Percentiles rank a stretch among this genome's conserved stretches.
Conservation (phyloP, 2,113 vertebrate species). For the Baryphthengus martii region DNA sequence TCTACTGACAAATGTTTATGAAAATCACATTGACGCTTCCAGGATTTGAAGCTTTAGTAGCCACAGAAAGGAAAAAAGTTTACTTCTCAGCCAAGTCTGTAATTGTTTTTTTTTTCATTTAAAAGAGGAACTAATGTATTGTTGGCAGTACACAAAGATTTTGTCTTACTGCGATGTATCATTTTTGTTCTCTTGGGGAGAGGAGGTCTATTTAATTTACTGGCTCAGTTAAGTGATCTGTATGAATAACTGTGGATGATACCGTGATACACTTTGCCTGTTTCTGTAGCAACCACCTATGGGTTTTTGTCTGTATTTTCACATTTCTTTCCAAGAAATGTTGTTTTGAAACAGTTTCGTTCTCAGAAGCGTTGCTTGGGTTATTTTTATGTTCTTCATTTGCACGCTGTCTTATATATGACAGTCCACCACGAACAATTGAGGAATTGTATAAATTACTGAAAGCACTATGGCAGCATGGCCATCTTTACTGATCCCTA, state of each 20-base stretch:
- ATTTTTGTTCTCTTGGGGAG: not conserved
- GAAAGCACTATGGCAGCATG: not conserved
- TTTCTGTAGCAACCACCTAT: conserved; percentile 45
- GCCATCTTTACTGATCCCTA: not conserved
- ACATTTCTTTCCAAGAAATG: not conserved
- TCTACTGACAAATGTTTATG: not conserved
- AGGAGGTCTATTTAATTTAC: not conserved
- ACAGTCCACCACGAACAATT: not conserved
- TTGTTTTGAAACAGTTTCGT: not conserved
- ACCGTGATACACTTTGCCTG: not conserved
- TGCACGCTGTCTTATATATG: not conserved
- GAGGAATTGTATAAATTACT: not conserved
- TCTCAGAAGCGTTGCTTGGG: not conserved
- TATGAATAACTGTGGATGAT: not conserved
- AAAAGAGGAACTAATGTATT: not conserved
- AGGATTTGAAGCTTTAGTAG: not conserved
- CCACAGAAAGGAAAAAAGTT: not conserved
- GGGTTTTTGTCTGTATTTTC: not conserved
- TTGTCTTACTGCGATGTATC: not conserved
- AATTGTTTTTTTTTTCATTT: conserved; percentile 32
- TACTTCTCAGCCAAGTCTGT: not conserved
- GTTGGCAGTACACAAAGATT: not conserved
- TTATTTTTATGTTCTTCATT: conserved; percentile 27
- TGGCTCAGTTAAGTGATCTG: conserved; percentile 6
- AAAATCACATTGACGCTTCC: not conserved